A percentile compares a stretch with the other conserved stretches of the same genome.
Evolutionary conservation across 2,113 vertebrate species (phyloP).

Genomic region (Dermatemys mawii): DNA sequence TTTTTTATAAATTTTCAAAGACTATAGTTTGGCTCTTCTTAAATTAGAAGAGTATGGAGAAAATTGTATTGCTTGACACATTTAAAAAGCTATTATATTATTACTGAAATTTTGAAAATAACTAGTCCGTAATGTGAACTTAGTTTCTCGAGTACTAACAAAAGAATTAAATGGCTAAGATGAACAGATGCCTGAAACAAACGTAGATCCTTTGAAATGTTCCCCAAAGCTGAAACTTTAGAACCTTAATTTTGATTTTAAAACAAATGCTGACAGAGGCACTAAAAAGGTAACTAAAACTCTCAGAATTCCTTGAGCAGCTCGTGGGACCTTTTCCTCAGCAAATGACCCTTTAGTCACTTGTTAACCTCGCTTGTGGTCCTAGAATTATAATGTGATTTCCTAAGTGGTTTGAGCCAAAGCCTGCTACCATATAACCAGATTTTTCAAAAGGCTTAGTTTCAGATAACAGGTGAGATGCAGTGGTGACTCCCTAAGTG

Average conservation of each 20-base stretch:
- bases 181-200: neutral
- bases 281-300: neutral
- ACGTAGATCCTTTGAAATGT: neutral
- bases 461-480: neutral
- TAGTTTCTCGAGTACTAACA: neutral
- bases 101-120: conserved; percentile 16
- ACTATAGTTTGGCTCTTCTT: neutral
- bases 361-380: neutral
- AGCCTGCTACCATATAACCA: neutral
- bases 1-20: conserved; percentile 8
- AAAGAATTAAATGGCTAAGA: conserved; percentile 2
- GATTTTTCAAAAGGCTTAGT: neutral
- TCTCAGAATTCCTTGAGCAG: neutral
- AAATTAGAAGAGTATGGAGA: neutral
- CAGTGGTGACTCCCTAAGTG: neutral
- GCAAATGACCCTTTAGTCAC: neutral
- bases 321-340: neutral
- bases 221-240: neutral
- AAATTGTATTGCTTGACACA: neutral
- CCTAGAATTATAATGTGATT: neutral
- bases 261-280: neutral
- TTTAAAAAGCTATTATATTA: conserved; percentile 27
- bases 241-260: neutral
- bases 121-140: neutral
- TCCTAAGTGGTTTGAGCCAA: too few relatives aligned